Percentiles rank a stretch among this genome's conserved stretches.
These are phyloP conservation scores for Stratiomys singularior DNA, from an alignment of 2,888 invertebrate species.

Conservation along the genomic window DNA sequence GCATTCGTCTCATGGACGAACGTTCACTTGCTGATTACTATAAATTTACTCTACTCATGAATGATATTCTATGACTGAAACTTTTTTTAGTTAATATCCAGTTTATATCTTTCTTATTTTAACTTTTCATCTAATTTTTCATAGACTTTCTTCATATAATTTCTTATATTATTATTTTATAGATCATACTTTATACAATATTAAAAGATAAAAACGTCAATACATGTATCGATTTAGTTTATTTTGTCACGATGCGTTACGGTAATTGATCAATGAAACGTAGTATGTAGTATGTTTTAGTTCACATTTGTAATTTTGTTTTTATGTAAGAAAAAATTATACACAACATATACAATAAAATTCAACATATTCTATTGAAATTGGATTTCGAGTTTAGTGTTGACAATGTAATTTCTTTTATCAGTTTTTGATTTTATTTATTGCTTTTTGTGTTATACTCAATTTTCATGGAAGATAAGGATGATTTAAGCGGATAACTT, in stretches of 20 bases:
- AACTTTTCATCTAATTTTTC: not conserved
- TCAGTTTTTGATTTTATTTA: no score
- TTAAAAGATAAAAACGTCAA: not conserved
- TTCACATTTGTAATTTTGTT: slow-evolving; percentile 21
- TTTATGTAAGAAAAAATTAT: slow-evolving; percentile 7
- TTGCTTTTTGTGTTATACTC: no score
- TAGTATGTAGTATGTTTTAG: slow-evolving; percentile 8
- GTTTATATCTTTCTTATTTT: not conserved
- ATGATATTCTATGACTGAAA: not conserved
- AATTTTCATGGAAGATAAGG: no score
- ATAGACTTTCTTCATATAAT: not conserved
- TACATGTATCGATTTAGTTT: slow-evolving; percentile 1
- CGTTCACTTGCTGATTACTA: not conserved
- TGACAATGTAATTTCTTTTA: no score
- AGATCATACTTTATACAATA: not conserved
- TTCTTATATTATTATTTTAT: slow-evolving; percentile 20
- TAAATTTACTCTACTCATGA: not conserved
- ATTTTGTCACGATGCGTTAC: not conserved
- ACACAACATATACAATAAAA: slow-evolving; percentile 14
- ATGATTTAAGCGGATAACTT: no score
- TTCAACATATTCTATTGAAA: slow-evolving; percentile 4
- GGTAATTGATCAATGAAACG: not conserved
- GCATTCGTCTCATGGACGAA: no score
- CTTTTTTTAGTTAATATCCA: not conserved
- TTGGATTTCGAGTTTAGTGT: not conserved